A percentile compares a stretch with the other conserved stretches of the same genome.
Evolutionary conservation across 2,888 invertebrate genomes (phyloP).

Genomic region (Nephrotoma flavescens): DNA sequence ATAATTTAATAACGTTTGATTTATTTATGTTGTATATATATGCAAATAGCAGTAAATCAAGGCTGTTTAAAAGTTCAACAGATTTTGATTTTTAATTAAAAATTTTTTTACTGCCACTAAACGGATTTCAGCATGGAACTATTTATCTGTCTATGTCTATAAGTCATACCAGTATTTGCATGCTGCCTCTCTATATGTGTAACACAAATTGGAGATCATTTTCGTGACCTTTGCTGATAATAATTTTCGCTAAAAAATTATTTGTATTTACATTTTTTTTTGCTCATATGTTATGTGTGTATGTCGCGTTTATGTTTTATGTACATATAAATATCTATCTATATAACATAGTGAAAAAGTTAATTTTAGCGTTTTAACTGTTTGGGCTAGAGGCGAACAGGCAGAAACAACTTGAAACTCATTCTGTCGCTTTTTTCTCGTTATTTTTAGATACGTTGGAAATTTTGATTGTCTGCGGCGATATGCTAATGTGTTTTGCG

Average conservation of each 20-base stretch:
- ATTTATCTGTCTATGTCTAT: not conserved
- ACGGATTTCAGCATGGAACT: not conserved
- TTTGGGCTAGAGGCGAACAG: not conserved
- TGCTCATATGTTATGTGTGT: not conserved
- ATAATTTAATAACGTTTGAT: not conserved
- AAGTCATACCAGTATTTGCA: not conserved
- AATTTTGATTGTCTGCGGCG: not conserved
- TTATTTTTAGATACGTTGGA: not conserved
- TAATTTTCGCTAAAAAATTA: not conserved
- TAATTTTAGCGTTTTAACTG: not conserved
- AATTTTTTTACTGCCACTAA: not conserved
- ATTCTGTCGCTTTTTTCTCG: not conserved
- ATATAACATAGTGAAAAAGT: not conserved
- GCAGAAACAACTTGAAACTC: not conserved
- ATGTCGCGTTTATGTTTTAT: not conserved
- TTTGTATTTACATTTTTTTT: not conserved
- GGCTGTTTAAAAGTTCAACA: not conserved
- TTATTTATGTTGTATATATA: not conserved
- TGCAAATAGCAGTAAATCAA: not conserved
- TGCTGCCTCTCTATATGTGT: not conserved
- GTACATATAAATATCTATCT: not conserved
- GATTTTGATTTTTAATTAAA: not conserved
- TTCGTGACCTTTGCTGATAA: not conserved
- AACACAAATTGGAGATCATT: not conserved
- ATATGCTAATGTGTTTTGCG: not conserved